Base-by-base conservation (phyloP, 2,113 vertebrate genomes). In the Tringa solitaria region DNA sequence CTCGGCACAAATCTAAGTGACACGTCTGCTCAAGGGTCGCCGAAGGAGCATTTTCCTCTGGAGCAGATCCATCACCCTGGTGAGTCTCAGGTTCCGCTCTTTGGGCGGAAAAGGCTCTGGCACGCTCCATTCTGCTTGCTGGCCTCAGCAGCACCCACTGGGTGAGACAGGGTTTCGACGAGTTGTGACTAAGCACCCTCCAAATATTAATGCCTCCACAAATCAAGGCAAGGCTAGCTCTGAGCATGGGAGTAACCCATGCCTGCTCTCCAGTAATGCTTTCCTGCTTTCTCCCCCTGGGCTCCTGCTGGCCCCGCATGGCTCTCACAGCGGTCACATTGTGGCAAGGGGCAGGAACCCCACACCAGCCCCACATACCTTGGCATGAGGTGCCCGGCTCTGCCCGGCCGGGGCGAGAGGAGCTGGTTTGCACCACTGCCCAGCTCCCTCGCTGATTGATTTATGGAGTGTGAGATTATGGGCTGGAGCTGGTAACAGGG, bases 381-480 rank as follows among this genome's bases (percentile, higher is more conserved):
- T 8, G 7, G 33, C 76, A 60, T 1, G 11, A 76, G 53, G 65
- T 82, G 81, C 77, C 67, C 43, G 5, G 32, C 60, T 65, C 48
- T 60, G 76, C 54, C 41, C 43, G n/a, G 61, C 32, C 15, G 1
- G 43, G 69, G 33, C 0, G 0, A 80, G 60, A 92, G 63, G 57
- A 61, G 50, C 61, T 57, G 63, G 53, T 95, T 84, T 85, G 75
- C 68, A 87, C 50, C n/a, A 63, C 84, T 75, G 59, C 60, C 60
- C 75, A 26, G 68, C 78, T 94, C 72, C 74, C 85, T 60, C 10
- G 64, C 54, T 84, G 79, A 83, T 64, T 93, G 96, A 97, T 97
- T 97, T 91, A 93, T 90, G 59, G 88, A 96, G 95, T 87, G 93
- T 48, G 83, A 93, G 96, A 96, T 96, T 82, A 85, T 92, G 89